Conservation (phyloP, 2,113 vertebrate species). For the Cyanistes caeruleus region DNA sequence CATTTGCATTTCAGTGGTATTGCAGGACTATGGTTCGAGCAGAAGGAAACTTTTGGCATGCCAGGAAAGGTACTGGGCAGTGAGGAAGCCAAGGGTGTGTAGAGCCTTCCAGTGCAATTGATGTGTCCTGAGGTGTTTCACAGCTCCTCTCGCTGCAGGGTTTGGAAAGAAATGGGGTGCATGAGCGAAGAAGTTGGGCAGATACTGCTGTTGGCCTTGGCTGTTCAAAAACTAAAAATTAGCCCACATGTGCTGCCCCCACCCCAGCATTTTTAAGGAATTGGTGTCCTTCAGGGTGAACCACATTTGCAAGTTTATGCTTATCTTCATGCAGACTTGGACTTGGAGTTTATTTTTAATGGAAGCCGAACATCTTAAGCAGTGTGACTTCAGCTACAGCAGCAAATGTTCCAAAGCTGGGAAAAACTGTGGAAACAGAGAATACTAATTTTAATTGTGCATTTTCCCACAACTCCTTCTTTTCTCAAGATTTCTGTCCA, state of each 20-base stretch:
- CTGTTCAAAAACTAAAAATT: not conserved
- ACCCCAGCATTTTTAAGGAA: not conserved
- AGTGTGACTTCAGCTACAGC: not conserved
- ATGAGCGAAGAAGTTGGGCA: not conserved
- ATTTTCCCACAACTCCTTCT: not conserved
- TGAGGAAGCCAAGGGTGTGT: not conserved
- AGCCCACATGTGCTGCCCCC: accelerated
- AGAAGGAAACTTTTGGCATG: not conserved
- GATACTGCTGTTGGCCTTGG: not conserved
- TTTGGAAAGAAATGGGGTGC: not conserved
- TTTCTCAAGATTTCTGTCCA: not conserved
- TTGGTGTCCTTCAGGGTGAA: not conserved
- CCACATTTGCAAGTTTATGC: not conserved
- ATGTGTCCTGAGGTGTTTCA: not conserved
- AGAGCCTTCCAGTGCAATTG: not conserved
- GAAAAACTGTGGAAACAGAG: not conserved
- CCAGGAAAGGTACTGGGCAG: not conserved
- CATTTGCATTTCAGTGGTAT: not conserved
- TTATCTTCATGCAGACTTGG: not conserved
- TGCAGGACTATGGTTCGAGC: not conserved
- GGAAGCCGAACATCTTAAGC: not conserved
- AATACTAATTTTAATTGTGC: not conserved
- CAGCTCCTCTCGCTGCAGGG: not conserved
- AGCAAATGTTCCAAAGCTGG: not conserved
- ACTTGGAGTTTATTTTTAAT: not conserved